Evolutionary conservation across 2,113 vertebrate genomes (phyloP).

Genomic region (Sebastes schlegelii): DNA sequence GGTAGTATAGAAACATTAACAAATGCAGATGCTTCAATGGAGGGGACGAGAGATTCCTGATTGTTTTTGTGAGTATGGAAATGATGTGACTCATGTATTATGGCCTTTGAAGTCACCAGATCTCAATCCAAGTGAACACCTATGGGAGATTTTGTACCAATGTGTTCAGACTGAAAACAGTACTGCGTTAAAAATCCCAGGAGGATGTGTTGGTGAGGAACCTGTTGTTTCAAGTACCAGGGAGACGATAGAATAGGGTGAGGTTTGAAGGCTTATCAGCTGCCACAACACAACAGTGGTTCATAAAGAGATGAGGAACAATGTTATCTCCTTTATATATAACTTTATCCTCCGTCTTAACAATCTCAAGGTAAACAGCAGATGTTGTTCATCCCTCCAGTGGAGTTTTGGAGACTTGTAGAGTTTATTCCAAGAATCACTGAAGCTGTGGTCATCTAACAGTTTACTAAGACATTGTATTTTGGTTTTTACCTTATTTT

Average conservation of each 20-base stretch:
- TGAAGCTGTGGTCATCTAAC: not conserved
- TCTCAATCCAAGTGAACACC: not conserved
- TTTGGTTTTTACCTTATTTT: not conserved
- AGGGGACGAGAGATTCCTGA: not conserved
- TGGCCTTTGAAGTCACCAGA: not conserved
- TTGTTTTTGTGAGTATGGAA: too few species aligned
- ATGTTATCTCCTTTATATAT: too few species aligned
- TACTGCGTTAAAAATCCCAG: not conserved
- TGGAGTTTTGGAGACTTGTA: not conserved
- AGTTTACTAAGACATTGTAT: not conserved
- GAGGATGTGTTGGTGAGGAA: not conserved
- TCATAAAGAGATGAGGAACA: not conserved
- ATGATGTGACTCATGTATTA: not conserved
- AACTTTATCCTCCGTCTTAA: not conserved
- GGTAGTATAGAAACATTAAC: not conserved
- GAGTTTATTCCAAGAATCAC: not conserved
- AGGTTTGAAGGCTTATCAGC: not conserved
- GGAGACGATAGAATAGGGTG: not conserved
- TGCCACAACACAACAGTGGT: not conserved
- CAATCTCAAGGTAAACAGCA: constrained; percentile 2
- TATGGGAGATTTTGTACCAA: not conserved
- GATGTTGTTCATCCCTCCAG: not conserved
- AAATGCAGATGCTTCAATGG: not conserved
- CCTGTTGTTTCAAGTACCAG: constrained; percentile 2
- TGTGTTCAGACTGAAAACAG: not conserved